Evolutionary conservation across 2,113 vertebrate genomes (phyloP).

Genomic region (Hippocampus comes): DNA sequence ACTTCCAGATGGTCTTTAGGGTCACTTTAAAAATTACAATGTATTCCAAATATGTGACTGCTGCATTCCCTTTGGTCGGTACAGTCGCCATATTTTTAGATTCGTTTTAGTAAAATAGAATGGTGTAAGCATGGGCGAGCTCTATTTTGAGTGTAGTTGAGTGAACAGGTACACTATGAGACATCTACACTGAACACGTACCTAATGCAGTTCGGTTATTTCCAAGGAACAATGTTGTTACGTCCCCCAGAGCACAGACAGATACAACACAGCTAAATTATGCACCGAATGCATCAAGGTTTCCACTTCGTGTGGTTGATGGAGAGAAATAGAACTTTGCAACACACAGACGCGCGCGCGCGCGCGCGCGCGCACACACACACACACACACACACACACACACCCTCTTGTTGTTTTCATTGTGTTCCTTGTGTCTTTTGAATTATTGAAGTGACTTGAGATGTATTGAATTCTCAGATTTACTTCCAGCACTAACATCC

Average conservation of each 20-base stretch:
- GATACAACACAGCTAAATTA: slow-evolving; percentile 50
- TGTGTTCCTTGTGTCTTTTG: slow-evolving; percentile 54
- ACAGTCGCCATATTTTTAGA: neutral
- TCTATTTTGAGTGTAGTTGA: neutral
- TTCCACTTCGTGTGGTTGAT: slow-evolving; percentile 17
- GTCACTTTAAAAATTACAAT: neutral
- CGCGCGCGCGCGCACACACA: neutral
- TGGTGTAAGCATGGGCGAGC: no score
- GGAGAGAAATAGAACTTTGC: slow-evolving; percentile 7
- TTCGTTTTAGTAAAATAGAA: neutral
- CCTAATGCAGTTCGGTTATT: slow-evolving; percentile 33
- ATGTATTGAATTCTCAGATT: slow-evolving; percentile 61
- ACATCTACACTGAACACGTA: slow-evolving; percentile 16
- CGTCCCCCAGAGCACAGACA: slow-evolving; percentile 22
- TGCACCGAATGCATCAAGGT: slow-evolving; percentile 47
- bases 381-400: neutral
- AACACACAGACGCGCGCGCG: neutral
- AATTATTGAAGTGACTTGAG: slow-evolving; percentile 66
- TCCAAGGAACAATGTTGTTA: slow-evolving; percentile 29
- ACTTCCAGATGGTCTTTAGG: neutral
- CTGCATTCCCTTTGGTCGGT: neutral
- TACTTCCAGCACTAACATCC: slow-evolving; percentile 61
- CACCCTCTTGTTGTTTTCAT: slow-evolving; percentile 50
- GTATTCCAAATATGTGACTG: neutral
- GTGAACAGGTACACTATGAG: slow-evolving; percentile 16